Percentiles rank a stretch among this genome's conserved stretches.
Evolutionary conservation across 2,888 invertebrate genomes (phyloP).

Genomic region (Carabus problematicus): DNA sequence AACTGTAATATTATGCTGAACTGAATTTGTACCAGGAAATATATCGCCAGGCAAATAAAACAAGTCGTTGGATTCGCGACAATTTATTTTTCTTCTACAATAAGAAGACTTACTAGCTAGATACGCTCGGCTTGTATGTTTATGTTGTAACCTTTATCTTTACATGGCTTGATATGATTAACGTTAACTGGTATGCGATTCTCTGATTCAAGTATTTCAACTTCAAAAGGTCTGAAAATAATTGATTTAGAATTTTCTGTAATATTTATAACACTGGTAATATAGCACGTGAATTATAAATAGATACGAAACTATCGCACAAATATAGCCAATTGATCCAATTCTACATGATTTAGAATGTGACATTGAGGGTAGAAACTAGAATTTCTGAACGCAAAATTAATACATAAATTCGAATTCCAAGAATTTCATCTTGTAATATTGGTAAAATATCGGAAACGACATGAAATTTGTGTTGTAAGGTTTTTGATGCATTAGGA

Average conservation of each 20-base stretch:
- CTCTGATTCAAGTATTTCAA: neutral
- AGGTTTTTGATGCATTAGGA: conserved; percentile 5
- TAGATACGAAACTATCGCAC: conserved; percentile 30
- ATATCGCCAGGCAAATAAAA: conserved; percentile 33
- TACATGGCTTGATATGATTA: neutral
- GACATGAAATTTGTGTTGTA: conserved; percentile 29
- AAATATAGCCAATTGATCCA: conserved; percentile 26
- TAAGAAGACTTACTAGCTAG: conserved; percentile 31
- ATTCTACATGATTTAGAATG: conserved; percentile 32
- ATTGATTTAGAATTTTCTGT: conserved; percentile 3
- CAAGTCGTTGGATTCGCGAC: conserved; percentile 33
- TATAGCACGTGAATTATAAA: conserved; percentile 10
- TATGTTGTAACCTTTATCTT: conserved; percentile 19
- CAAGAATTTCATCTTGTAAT: conserved; percentile 34
- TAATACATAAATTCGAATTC: conserved; percentile 29
- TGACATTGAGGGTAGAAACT: conserved; percentile 3
- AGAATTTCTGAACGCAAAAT: conserved; percentile 23
- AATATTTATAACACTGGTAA: conserved; percentile 7
- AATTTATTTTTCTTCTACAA: conserved; percentile 41
- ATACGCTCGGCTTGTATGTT: conserved; percentile 22
- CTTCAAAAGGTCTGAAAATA: neutral
- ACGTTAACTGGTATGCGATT: neutral
- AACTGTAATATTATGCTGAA: conserved; percentile 19
- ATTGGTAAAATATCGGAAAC: conserved; percentile 37
- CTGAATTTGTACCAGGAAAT: conserved; percentile 20